Conservation (phyloP, 2,888 invertebrate genomes). For the Ischnura elegans region DNA sequence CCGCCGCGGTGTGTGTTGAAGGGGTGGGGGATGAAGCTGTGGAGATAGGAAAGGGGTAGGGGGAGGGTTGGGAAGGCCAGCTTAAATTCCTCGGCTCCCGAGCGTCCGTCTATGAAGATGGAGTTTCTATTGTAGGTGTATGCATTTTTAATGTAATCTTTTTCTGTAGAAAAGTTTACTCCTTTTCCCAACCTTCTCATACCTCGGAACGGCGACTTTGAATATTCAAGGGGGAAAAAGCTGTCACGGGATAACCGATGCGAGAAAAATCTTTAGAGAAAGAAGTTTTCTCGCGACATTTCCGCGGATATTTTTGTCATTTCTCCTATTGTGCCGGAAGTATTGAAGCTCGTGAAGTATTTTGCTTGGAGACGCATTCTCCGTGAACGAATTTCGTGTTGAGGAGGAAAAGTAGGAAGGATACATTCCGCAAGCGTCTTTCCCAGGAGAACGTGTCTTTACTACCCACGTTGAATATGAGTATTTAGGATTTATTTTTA, state of each 20-base stretch:
- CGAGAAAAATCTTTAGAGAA: background rate
- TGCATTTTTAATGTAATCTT: constrained; percentile 43
- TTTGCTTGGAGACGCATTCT: background rate
- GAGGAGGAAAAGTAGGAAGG: too few species aligned
- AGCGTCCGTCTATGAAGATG: background rate
- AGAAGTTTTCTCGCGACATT: background rate
- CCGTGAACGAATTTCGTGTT: too few species aligned
- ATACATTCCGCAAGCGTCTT: too few species aligned
- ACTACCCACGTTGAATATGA: too few species aligned
- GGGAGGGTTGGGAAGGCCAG: background rate
- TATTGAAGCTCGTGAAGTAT: background rate
- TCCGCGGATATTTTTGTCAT: background rate
- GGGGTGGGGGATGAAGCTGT: too few species aligned
- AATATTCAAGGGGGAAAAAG: background rate
- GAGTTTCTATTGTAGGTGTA: background rate
- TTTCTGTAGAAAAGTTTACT: background rate
- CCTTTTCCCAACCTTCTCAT: too few species aligned
- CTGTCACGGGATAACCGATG: background rate
- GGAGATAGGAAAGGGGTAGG: background rate
- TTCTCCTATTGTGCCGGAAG: background rate
- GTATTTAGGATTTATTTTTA: too few species aligned
- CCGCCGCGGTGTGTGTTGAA: background rate
- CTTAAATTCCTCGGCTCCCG: constrained; percentile 21
- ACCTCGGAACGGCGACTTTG: background rate
- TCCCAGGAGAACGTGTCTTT: too few species aligned